Conservation (phyloP, 2,113 vertebrate species). For the Nibea albiflora region DNA sequence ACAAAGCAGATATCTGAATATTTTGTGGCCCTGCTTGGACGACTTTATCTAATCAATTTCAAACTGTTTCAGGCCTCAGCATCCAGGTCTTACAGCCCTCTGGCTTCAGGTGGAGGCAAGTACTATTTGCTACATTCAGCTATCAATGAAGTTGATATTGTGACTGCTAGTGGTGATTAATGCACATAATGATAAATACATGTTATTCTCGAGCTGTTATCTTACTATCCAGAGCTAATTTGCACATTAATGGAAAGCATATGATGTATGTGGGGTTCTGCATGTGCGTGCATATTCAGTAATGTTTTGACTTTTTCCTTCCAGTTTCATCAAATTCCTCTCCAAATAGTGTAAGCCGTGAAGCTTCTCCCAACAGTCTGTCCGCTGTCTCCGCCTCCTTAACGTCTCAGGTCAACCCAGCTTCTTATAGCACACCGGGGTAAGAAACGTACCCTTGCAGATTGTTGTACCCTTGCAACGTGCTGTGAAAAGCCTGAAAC, state of each 20-base stretch:
- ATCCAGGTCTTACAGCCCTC: constrained; percentile 91
- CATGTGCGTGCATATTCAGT: background rate
- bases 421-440: constrained; percentile 77
- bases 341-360: constrained; percentile 80
- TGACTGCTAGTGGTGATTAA: background rate
- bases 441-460: constrained; percentile 43
- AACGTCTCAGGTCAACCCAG: constrained; percentile 79
- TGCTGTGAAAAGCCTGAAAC: background rate
- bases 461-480: background rate
- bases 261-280: background rate
- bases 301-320: constrained; percentile 3
- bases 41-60: background rate
- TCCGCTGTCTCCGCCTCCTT: constrained; percentile 71
- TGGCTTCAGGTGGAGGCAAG: constrained; percentile 90
- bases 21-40: background rate
- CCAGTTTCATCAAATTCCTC: constrained; percentile 86
- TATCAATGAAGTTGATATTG: background rate
- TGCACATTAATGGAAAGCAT: background rate
- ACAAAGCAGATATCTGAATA: background rate
- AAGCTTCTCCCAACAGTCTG: constrained; percentile 80
- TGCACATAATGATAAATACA: background rate
- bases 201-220: background rate
- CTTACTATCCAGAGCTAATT: background rate
- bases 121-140: background rate
- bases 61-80: constrained; percentile 84